Conservation (phyloP, 2,113 vertebrate species). For the Oncorhynchus mykiss region DNA sequence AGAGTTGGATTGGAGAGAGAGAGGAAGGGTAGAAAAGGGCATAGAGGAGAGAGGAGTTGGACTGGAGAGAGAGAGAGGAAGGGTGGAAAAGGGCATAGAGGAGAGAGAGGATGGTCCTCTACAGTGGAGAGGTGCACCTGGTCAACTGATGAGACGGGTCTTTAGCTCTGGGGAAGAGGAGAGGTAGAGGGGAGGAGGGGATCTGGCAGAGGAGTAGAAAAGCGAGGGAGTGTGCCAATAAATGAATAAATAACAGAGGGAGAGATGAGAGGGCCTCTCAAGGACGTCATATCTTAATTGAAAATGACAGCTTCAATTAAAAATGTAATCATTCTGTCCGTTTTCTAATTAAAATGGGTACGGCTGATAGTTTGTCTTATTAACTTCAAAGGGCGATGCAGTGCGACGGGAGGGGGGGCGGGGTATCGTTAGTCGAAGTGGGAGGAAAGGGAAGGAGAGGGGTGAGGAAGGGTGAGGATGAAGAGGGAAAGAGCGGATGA, state of each 20-base stretch:
- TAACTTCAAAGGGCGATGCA: constrained; percentile 74
- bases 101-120: constrained; percentile 13
- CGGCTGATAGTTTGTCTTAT: constrained; percentile 78
- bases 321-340: constrained; percentile 77
- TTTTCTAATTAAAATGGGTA: constrained; percentile 79
- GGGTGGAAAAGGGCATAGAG: background rate
- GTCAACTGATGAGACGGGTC: background rate
- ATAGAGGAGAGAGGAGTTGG: background rate
- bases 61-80: too few species aligned
- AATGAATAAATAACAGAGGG: constrained; percentile 12
- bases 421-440: constrained; percentile 46
- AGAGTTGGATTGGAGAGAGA: too few species aligned
- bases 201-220: constrained; percentile 35
- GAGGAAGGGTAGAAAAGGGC: too few species aligned
- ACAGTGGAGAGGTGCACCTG: background rate
- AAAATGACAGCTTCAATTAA: constrained; percentile 81
- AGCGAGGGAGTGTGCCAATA: constrained; percentile 33
- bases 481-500: too few species aligned
- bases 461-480: too few species aligned
- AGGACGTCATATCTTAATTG: constrained; percentile 78
- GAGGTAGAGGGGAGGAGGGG: constrained; percentile 15
- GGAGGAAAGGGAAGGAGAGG: too few species aligned
- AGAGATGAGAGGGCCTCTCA: constrained; percentile 56
- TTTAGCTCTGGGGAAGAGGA: constrained; percentile 4
- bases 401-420: constrained; percentile 37